These are phyloP conservation scores for Eupithecia tripunctaria DNA, from an alignment of 2,888 invertebrate species.

Conservation along the genomic window DNA sequence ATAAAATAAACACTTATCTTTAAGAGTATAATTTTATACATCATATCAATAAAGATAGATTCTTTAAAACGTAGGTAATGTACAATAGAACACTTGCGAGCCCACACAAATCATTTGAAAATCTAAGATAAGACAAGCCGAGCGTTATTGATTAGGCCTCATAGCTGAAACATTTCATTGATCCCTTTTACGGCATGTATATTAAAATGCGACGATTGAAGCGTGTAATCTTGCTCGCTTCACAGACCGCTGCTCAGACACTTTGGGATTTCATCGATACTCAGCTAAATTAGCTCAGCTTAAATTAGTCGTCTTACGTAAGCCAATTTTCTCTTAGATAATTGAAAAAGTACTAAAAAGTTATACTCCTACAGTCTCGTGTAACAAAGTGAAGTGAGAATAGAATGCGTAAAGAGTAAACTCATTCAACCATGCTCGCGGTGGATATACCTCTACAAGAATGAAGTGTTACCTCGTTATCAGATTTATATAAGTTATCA, in stretches of 20 bases:
- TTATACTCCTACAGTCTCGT: not conserved
- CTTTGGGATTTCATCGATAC: constrained; percentile 49
- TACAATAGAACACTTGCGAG: not conserved
- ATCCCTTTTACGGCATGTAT: constrained; percentile 53
- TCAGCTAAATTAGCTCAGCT: constrained; percentile 31
- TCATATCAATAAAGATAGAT: not conserved
- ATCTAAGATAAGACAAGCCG: constrained; percentile 26
- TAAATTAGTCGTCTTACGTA: constrained; percentile 35
- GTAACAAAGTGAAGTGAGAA: not conserved
- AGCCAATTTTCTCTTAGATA: constrained; percentile 19
- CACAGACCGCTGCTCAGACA: constrained; percentile 50
- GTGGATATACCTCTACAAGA: not conserved
- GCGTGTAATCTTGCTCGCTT: constrained; percentile 61
- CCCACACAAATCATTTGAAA: constrained; percentile 16
- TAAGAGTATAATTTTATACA: not conserved
- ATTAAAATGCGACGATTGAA: constrained; percentile 55
- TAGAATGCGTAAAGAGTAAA: not conserved
- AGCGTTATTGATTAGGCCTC: constrained; percentile 35
- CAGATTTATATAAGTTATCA: constrained; percentile 31
- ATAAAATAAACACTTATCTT: too few relatives aligned
- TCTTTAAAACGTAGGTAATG: not conserved
- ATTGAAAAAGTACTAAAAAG: constrained; percentile 15
- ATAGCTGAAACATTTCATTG: constrained; percentile 52
- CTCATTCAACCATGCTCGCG: constrained; percentile 4
- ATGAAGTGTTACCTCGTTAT: constrained; percentile 3